phyloP scores from a whole-genome alignment of 2,113 vertebrate genomes.

The Arizona elegans region DNA sequence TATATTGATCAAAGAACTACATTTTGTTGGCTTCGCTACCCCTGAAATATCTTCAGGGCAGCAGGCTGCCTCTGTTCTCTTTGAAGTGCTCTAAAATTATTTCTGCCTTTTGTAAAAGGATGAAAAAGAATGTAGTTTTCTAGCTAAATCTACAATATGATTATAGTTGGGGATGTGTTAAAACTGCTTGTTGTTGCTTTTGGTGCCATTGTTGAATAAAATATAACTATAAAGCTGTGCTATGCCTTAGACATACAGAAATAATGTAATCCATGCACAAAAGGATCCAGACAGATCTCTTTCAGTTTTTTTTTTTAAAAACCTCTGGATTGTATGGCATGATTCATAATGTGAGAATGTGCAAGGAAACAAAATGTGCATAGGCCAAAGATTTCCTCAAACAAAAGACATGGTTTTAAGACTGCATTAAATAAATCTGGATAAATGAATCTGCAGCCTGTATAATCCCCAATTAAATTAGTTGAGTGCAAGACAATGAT shows the following conservation, averaged over 20 bases:
- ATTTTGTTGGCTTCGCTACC: constrained; percentile 1
- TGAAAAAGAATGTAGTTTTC: neutral
- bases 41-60: neutral
- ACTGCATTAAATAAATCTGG: neutral
- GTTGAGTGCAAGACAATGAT: neutral
- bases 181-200: neutral
- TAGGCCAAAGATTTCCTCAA: neutral
- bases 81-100: constrained; percentile 10
- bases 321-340: neutral
- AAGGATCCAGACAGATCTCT: neutral
- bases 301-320: neutral
- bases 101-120: neutral
- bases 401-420: neutral
- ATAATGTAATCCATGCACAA: neutral
- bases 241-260: neutral
- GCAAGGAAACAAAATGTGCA: neutral
- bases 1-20: constrained; percentile 25
- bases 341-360: neutral
- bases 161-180: neutral
- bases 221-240: too few species aligned
- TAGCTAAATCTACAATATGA: neutral
- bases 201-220: neutral
- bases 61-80: neutral
- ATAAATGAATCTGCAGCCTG: neutral
- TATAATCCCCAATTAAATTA: neutral